Percentiles rank a stretch among this genome's conserved stretches.
Evolutionary conservation across 2,797 vertebrate genomes (phyloP).

Genomic region (Propithecus deckenii): DNA sequence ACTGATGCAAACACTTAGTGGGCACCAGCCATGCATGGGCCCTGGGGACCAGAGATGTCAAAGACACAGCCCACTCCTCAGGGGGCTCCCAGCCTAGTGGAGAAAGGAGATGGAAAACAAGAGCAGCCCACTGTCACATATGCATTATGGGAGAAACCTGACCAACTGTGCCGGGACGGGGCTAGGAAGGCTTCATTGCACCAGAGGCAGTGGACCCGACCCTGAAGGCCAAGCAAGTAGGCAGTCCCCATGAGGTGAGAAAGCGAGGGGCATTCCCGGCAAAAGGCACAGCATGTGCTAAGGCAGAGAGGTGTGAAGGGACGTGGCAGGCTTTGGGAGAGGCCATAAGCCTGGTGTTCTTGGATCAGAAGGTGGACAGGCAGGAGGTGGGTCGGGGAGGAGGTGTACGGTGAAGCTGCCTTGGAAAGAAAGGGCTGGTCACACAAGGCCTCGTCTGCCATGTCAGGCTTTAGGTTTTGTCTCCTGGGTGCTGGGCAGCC

Average conservation of each 20-base stretch:
- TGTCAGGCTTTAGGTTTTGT: not conserved
- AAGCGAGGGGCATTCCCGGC: not conserved
- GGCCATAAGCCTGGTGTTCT: too few species aligned
- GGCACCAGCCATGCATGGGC: not conserved
- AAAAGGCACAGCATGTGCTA: not conserved
- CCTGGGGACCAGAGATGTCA: not conserved
- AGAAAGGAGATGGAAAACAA: not conserved
- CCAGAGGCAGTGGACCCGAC: not conserved
- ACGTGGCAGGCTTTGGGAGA: not conserved
- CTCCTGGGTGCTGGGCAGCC: not conserved
- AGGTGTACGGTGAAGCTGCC: not conserved
- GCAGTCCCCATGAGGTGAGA: not conserved
- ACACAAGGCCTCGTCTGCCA: not conserved
- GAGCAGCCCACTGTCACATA: fast-evolving
- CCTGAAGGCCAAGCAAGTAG: not conserved
- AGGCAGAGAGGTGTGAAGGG: not conserved
- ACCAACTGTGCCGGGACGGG: fast-evolving
- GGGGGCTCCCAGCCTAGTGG: not conserved
- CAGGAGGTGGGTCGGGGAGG: not conserved
- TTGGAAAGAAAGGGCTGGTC: not conserved
- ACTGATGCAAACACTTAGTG: not conserved
- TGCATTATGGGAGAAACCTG: not conserved
- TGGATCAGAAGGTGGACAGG: not conserved
- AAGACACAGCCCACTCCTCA: not conserved
- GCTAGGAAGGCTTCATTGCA: not conserved